phyloP scores from a whole-genome alignment of 2,797 vertebrate species.

The Morelia viridis region DNA sequence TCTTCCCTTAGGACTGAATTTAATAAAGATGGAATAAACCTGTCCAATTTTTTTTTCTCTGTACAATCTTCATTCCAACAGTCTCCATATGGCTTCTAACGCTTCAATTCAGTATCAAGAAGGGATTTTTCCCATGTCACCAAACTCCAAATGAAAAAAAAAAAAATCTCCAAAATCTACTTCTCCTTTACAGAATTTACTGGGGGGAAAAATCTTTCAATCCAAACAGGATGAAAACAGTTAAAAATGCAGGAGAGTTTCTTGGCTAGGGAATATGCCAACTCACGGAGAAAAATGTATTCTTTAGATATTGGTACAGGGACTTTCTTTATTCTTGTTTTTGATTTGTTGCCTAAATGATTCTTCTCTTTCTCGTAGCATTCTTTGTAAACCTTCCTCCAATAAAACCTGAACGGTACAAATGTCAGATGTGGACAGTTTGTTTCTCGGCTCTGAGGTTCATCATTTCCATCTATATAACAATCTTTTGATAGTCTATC shows the following conservation, averaged over 20 bases:
- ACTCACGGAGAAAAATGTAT: background rate
- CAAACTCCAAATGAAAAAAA: background rate
- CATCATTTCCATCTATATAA: background rate
- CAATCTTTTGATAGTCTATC: background rate
- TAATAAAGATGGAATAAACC: background rate
- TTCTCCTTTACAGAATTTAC: background rate
- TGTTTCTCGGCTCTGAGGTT: background rate
- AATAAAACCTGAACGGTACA: background rate
- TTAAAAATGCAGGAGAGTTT: background rate
- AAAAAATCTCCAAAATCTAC: background rate
- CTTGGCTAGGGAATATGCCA: background rate
- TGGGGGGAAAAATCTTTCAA: background rate
- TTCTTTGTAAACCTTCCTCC: background rate
- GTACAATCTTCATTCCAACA: background rate
- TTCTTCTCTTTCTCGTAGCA: background rate
- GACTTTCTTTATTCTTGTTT: background rate
- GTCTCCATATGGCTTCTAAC: background rate
- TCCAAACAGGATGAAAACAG: background rate
- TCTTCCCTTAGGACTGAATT: background rate
- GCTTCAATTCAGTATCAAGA: background rate
- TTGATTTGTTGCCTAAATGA: background rate
- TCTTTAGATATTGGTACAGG: background rate
- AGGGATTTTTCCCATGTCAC: background rate
- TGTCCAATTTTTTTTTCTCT: background rate
- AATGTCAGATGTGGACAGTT: background rate